These are phyloP conservation scores for Teinopalpus imperialis DNA, from an alignment of 2,888 invertebrate species.

Conservation along the genomic window DNA sequence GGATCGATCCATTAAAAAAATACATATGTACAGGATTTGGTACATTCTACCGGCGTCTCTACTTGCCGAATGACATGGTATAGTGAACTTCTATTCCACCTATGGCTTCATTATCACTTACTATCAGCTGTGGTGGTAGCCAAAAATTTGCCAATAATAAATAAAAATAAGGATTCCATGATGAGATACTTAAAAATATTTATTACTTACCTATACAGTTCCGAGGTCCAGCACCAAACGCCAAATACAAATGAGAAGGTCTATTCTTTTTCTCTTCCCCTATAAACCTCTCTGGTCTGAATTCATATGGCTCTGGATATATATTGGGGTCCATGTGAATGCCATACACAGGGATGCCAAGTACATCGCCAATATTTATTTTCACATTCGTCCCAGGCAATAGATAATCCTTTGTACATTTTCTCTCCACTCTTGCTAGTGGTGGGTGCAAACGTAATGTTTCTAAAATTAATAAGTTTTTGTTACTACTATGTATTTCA, in stretches of 20 bases:
- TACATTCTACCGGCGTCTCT: no score
- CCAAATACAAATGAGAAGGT: slow-evolving; percentile 72
- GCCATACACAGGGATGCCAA: slow-evolving; percentile 71
- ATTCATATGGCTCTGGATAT: slow-evolving; percentile 78
- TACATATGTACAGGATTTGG: no score
- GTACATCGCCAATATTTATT: slow-evolving; percentile 65
- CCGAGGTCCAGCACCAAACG: slow-evolving; percentile 79
- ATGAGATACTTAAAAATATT: no score
- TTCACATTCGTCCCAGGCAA: slow-evolving; percentile 69
- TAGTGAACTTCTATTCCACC: no score
- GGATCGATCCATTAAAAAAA: no score
- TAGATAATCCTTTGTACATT: slow-evolving; percentile 78
- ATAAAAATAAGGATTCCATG: no score
- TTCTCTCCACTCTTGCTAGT: slow-evolving; percentile 73
- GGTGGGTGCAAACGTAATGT: slow-evolving; percentile 82
- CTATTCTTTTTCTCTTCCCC: slow-evolving; percentile 75
- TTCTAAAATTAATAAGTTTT: no score
- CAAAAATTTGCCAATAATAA: no score
- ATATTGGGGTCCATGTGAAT: slow-evolving; percentile 79
- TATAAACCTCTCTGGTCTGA: slow-evolving; percentile 79
- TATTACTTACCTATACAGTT: slow-evolving; percentile 73
- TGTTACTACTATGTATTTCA: no score
- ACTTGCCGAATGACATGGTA: no score
- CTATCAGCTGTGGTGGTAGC: no score
- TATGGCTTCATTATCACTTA: no score